Evolutionary conservation across 2,888 invertebrate species (phyloP).

Genomic region (Priocnemis perturbator): DNA sequence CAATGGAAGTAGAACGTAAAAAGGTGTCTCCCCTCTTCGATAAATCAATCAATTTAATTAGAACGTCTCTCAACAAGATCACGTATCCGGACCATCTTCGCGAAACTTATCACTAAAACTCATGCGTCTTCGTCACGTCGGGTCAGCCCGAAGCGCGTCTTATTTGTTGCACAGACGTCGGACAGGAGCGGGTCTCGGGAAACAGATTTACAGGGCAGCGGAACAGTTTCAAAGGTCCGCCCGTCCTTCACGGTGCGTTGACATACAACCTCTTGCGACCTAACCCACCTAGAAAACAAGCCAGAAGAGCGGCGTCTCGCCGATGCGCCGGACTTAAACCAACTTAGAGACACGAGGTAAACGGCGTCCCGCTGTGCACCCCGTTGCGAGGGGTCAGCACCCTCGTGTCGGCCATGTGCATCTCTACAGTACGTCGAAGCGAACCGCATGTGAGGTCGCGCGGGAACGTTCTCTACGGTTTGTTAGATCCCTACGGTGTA

Average conservation of each 20-base stretch:
- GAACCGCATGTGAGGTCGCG: not conserved
- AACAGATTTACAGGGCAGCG: conserved; percentile 3
- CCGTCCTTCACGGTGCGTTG: conserved; percentile 8
- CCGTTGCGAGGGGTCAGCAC: conserved; percentile 55
- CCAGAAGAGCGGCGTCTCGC: conserved; percentile 31
- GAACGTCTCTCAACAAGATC: too few species aligned
- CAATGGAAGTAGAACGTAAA: too few species aligned
- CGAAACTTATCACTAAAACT: too few species aligned
- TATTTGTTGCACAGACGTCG: not conserved
- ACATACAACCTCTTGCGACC: not conserved
- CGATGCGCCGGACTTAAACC: conserved; percentile 20
- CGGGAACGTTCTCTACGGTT: too few species aligned
- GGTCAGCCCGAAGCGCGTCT: not conserved
- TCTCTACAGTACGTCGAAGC: not conserved
- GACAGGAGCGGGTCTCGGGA: conserved; percentile 5
- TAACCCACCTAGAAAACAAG: conserved; percentile 6
- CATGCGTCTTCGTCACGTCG: too few species aligned
- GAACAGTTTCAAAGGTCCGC: not conserved
- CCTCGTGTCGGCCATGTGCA: conserved; percentile 42
- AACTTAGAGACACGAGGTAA: conserved; percentile 37
- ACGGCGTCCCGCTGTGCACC: conserved; percentile 49
- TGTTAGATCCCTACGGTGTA: too few species aligned
- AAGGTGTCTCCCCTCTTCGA: too few species aligned
- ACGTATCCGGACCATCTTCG: too few species aligned
- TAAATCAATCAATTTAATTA: too few species aligned